These are phyloP conservation scores for Halichondria panicea DNA, from an alignment of 37 sponge, comb jelly and placozoan species.

Conservation along the genomic window DNA sequence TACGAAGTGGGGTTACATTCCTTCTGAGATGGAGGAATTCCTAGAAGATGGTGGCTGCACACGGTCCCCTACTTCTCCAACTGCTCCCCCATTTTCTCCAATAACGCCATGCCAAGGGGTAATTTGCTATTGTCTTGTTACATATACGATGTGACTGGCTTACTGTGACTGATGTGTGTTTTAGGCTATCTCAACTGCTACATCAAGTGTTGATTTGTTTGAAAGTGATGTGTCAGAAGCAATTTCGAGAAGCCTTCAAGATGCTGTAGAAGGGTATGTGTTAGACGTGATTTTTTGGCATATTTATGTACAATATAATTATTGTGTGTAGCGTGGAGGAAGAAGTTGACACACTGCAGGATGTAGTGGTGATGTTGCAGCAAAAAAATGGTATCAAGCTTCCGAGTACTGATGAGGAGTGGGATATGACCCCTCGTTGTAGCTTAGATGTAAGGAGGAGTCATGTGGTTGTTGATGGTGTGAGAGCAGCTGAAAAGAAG, in stretches of 20 bases:
- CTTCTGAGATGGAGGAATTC: background rate
- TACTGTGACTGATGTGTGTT: background rate
- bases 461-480: background rate
- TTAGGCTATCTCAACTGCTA: too few species aligned
- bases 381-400: background rate
- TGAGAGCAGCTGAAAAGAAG: background rate
- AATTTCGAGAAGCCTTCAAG: background rate
- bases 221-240: background rate
- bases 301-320: background rate
- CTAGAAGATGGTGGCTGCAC: background rate
- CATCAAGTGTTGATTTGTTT: background rate
- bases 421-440: background rate
- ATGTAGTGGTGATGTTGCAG: too few species aligned
- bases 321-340: too few species aligned
- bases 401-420: background rate
- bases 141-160: background rate
- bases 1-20: background rate
- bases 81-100: constrained; percentile 5
- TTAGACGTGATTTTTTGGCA: background rate
- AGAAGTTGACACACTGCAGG: too few species aligned
- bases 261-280: background rate
- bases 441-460: background rate
- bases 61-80: background rate
- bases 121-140: too few species aligned
- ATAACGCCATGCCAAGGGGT: background rate